A percentile compares a stretch with the other conserved stretches of the same genome.
These are phyloP conservation scores for Limnephilus marmoratus DNA, from an alignment of 2,888 invertebrate species.

Conservation along the genomic window DNA sequence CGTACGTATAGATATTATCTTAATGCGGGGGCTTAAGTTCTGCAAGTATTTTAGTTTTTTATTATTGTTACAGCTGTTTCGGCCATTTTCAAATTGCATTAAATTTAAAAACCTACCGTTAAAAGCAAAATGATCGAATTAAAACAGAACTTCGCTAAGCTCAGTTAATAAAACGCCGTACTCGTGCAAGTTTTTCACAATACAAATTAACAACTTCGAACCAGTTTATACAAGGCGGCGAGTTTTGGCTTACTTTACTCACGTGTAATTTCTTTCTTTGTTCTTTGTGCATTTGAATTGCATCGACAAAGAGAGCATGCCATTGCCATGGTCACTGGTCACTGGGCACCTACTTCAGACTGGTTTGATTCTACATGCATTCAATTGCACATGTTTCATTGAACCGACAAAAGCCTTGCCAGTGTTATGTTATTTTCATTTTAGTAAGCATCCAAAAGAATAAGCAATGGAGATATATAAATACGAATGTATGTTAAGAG, in stretches of 20 bases:
- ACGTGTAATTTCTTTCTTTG: not conserved
- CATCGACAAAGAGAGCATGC: not conserved
- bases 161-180: not conserved
- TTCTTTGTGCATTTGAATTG: not conserved
- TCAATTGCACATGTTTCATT: not conserved
- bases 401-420: not conserved
- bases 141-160: too few species aligned
- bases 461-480: too few species aligned
- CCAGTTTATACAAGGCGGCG: not conserved
- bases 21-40: too few species aligned
- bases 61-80: too few species aligned
- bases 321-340: not conserved
- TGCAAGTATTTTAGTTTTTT: too few species aligned
- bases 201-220: not conserved
- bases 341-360: not conserved
- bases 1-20: too few species aligned
- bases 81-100: too few species aligned
- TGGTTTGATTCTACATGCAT: not conserved
- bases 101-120: too few species aligned
- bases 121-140: too few species aligned
- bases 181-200: not conserved
- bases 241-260: not conserved
- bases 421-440: not conserved
- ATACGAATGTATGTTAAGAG: too few species aligned
- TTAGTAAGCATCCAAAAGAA: not conserved